Percentiles rank a stretch among this genome's conserved stretches.
These are phyloP conservation scores for Zygogramma bicolorata DNA, from an alignment of 2,888 invertebrate genomes.

Conservation along the genomic window DNA sequence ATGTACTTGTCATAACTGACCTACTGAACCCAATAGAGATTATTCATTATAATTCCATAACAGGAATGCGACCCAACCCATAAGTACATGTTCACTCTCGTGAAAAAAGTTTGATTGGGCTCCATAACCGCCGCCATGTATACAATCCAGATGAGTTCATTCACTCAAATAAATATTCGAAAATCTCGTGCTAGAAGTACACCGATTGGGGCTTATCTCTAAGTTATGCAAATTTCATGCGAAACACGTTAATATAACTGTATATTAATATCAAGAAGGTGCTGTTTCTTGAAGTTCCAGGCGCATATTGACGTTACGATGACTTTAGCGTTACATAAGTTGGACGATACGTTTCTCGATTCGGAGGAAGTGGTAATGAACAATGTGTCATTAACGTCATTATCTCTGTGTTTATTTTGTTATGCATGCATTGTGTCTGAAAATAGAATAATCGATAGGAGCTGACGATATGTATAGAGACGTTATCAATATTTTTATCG, in stretches of 20 bases:
- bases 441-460: background rate
- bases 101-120: background rate
- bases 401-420: background rate
- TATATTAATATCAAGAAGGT: slow-evolving; percentile 1
- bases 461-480: background rate
- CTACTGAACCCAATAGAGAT: background rate
- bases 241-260: slow-evolving; percentile 1
- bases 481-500: background rate
- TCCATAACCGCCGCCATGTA: background rate
- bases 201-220: background rate
- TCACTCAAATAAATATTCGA: background rate
- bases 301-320: background rate
- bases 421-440: background rate
- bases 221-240: background rate
- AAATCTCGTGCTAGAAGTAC: background rate
- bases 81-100: background rate
- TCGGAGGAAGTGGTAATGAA: slow-evolving; percentile 3
- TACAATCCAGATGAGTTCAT: background rate
- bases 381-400: background rate
- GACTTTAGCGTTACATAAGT: background rate
- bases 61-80: background rate
- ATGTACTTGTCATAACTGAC: background rate
- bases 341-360: background rate
- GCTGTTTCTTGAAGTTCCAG: background rate
- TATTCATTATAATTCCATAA: background rate